Percentiles rank a stretch among this genome's conserved stretches.
These are phyloP conservation scores for Oikopleura dioica DNA, from an alignment of 23 tunicate genomes.

Conservation along the genomic window DNA sequence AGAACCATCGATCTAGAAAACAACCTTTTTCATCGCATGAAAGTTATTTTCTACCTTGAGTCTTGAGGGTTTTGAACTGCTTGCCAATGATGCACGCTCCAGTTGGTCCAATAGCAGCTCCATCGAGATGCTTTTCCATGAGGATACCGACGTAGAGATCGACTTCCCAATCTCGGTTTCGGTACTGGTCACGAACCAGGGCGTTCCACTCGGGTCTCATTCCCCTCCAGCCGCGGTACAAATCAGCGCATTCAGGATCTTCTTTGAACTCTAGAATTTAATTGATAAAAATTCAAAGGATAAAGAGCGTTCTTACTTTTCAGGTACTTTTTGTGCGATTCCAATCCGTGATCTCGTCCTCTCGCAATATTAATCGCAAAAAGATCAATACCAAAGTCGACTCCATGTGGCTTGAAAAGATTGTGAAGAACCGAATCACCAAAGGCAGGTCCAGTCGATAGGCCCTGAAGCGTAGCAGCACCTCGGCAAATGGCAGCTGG, in stretches of 20 bases:
- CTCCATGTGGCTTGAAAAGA: not conserved
- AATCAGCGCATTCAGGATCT: not conserved
- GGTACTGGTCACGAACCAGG: not conserved
- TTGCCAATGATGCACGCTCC: not conserved
- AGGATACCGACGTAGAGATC: slow-evolving; percentile 10
- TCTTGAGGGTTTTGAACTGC: not conserved
- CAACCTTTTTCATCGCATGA: too few relatives aligned
- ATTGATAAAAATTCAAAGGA: too few relatives aligned
- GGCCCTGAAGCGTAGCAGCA: not conserved
- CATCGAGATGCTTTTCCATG: slow-evolving; percentile 13
- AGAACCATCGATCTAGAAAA: too few relatives aligned
- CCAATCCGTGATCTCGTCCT: slow-evolving; percentile 8
- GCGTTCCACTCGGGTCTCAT: not conserved
- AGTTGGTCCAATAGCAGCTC: slow-evolving; percentile 4
- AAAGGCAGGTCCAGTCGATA: not conserved
- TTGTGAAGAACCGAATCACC: not conserved
- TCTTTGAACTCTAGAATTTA: not conserved
- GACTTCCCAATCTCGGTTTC: not conserved
- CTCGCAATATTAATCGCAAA: not conserved
- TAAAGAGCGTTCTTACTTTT: too few relatives aligned
- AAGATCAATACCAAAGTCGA: not conserved
- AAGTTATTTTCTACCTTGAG: too few relatives aligned
- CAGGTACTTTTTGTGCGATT: not conserved
- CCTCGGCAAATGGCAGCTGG: slow-evolving; percentile 13
- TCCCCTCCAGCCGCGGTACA: not conserved